Evolutionary conservation across 2,797 vertebrate species (phyloP), one percentile per base, ranked within the genome.

Genomic region (Poliocrania exsul): DNA sequence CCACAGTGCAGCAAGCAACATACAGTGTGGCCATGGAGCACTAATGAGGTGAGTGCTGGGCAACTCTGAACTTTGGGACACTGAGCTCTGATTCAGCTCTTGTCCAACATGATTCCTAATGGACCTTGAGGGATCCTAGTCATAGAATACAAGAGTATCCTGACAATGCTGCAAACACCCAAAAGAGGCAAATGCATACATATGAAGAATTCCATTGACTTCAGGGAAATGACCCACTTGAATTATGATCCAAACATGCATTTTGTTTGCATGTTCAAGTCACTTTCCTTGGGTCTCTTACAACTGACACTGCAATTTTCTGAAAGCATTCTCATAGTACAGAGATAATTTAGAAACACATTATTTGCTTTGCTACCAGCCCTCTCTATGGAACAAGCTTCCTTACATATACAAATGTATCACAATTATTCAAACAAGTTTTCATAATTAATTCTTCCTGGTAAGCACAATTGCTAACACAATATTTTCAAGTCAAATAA

Each of bases 1-100:
- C 18, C 31, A 42, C 64, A 35, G 2, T 25, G 9, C 53, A 72
- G 49, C 16, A 37, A 67, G 9, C 0, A 0, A 26, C 20, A 28
- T 2, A 17, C 12, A 44, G 3, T 2, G 11, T 10, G 19, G 15
- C 5, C 24, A 6, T 19, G 10, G 5, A 56, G 17, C 19, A 17
- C 31, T 28, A 44, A 8, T 5, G 31, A 75, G 33, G 12, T 18
- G 15, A 81, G 40, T 8, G 5, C 53, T 69, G 37, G 33, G 7
- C 67, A 74, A 85, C 38, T 28, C 4, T 3, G 26, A 69, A 50
- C 46, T 82, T 42, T 35, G 35, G 8, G 44, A 56, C 19, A 44
- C 20, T 1, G 10, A 66, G 25, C 14, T 77, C 69, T 58, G 21
- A 65, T 42, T 29, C 10, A 37, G 46, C 35, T 54, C 61, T 37